phyloP scores from a whole-genome alignment of 2,797 vertebrate genomes.

The Rhinichthys osculus region DNA sequence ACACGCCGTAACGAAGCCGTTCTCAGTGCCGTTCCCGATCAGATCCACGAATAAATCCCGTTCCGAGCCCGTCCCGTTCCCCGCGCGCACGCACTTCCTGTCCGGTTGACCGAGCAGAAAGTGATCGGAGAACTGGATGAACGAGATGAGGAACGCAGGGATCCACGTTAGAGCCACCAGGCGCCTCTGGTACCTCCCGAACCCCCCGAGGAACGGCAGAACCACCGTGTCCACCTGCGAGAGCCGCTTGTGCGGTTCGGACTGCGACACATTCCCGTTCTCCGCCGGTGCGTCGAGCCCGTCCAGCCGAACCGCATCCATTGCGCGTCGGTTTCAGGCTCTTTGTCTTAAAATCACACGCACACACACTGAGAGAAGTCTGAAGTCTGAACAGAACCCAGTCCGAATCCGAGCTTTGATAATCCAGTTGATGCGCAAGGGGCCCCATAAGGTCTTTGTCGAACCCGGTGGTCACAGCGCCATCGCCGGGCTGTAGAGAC shows the following conservation, averaged over 20 bases:
- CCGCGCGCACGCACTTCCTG: constrained; percentile 84
- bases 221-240: constrained; percentile 90
- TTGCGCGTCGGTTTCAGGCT: constrained; percentile 68
- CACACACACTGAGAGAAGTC: constrained; percentile 34
- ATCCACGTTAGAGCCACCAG: constrained; percentile 96
- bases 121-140: constrained; percentile 96
- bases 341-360: constrained; percentile 69
- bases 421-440: constrained; percentile 22
- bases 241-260: constrained; percentile 78
- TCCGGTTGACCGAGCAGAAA: constrained; percentile 91
- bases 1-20: constrained; percentile 73
- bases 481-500: constrained; percentile 55
- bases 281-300: constrained; percentile 76
- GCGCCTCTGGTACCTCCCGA: constrained; percentile 88
- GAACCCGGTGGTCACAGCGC: constrained; percentile 68
- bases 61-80: constrained; percentile 62
- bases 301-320: constrained; percentile 78
- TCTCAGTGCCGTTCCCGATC: constrained; percentile 64
- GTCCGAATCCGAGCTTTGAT: constrained; percentile 12
- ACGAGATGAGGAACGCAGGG: constrained; percentile 93
- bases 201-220: constrained; percentile 90
- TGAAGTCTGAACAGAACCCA: constrained; percentile 4
- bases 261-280: constrained; percentile 76
- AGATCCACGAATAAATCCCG: constrained; percentile 38
- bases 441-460: constrained; percentile 52